A percentile compares a stretch with the other conserved stretches of the same genome.
Evolutionary conservation across 2,888 invertebrate species (phyloP).

Genomic region (Suillia variegata): DNA sequence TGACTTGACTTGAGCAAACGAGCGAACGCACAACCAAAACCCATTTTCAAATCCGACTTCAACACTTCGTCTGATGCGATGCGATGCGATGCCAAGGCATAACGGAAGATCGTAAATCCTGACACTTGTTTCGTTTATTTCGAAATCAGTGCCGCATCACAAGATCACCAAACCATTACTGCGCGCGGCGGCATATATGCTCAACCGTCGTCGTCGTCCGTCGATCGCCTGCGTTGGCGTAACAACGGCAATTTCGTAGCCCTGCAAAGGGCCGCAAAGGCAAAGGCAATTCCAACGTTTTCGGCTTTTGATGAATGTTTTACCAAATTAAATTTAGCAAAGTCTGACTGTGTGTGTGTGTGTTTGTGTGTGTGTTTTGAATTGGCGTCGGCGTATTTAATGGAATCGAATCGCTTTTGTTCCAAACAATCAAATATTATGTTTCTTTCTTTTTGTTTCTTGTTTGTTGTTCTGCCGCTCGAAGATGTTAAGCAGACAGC

Average conservation of each 20-base stretch:
- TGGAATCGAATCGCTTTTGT: background rate
- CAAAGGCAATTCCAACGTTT: slow-evolving; percentile 6
- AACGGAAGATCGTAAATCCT: slow-evolving; percentile 41
- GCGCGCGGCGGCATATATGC: background rate
- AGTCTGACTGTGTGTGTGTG: background rate
- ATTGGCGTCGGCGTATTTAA: too few species aligned
- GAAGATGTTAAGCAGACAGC: too few species aligned
- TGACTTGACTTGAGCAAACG: too few species aligned
- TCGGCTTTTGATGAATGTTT: slow-evolving; percentile 25
- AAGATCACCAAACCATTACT: background rate
- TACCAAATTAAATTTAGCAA: slow-evolving; percentile 24
- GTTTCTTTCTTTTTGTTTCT: background rate
- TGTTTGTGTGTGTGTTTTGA: too few species aligned
- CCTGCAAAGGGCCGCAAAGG: background rate
- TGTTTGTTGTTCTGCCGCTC: background rate
- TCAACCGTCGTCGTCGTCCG: background rate
- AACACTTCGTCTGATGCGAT: slow-evolving; percentile 23
- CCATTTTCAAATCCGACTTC: slow-evolving; percentile 38
- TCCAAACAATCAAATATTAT: background rate
- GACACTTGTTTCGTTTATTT: slow-evolving; percentile 42
- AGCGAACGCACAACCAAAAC: slow-evolving; percentile 16
- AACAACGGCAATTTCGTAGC: slow-evolving; percentile 12
- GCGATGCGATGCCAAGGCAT: slow-evolving; percentile 29
- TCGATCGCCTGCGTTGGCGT: slow-evolving; percentile 9
- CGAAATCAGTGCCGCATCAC: background rate